Evolutionary conservation across 2,113 vertebrate species (phyloP), one percentile per base, ranked within the genome.

Genomic region (Vulpes ferrilata): DNA sequence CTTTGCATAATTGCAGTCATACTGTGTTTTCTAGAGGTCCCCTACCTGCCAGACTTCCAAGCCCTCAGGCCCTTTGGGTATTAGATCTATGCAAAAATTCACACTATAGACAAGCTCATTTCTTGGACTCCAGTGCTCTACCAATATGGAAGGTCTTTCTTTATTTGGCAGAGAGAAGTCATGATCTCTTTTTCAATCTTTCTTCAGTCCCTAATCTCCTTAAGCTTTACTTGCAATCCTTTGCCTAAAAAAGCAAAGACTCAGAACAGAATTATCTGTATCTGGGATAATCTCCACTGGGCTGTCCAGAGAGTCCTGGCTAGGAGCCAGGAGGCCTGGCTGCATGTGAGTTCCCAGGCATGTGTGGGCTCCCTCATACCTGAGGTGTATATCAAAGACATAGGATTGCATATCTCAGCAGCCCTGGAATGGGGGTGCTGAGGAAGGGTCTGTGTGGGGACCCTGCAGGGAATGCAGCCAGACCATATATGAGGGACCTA

Each of bases 131-230:
- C 12, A 7, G 48, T 2, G 9, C 11, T 64, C 80, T n/a, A 27
- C 32, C 27, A 7, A 2, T 4, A 6, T 3, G 6, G 43, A 71
- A 43, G 53, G 3, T 23, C 48, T 69, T 80, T 88, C 57, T 88
- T 38, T 88, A 0, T 81, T n/a, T 81, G 60, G 43, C 38, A 23
- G 25, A 32, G 51, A 88, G 57, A 62, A 83, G 55, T 12, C 57
- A 35, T 32, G 53, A 1, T 67, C 74, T 67, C 88, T 62, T 30
- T 92, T 79, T 64, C 60, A n/a, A 15, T 74, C 84, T 87, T 82
- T 90, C 74, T 67, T 86, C 57, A 91, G 62, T 32, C 35, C n/a
- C 13, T 94, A 89, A 88, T 96, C 89, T 96, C 83, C 69, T 74
- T 30, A 87, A 84, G 51, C 17, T 88, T 83, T 80, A 30, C 69